A percentile compares a stretch with the other conserved stretches of the same genome.
Evolutionary conservation across 2,113 vertebrate species (phyloP).

Genomic region (Eolophus roseicapilla): DNA sequence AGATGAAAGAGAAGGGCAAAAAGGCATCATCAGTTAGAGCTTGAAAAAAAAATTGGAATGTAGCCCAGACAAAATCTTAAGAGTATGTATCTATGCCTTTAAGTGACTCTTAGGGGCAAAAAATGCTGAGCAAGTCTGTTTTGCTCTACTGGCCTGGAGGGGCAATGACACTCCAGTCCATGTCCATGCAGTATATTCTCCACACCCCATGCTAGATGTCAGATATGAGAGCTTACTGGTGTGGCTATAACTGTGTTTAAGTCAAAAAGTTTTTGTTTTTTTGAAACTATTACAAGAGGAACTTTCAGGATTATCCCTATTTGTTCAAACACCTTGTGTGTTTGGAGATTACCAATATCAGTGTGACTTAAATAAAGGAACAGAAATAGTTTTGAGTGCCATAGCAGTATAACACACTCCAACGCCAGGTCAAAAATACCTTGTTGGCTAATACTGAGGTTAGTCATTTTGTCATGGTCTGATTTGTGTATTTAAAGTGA

Average conservation of each 20-base stretch:
- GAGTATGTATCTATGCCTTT: background rate
- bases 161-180: accelerated
- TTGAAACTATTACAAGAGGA: background rate
- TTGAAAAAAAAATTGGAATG: background rate
- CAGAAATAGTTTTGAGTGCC: background rate
- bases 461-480: background rate
- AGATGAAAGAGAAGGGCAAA: background rate
- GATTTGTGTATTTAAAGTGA: background rate
- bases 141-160: accelerated
- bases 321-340: background rate
- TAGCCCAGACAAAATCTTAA: background rate
- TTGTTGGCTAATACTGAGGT: background rate
- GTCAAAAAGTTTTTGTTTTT: background rate
- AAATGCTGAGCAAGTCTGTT: background rate
- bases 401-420: background rate
- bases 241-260: background rate
- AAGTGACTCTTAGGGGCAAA: background rate
- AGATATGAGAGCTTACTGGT: background rate
- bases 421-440: background rate
- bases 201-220: accelerated
- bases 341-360: background rate
- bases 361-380: background rate
- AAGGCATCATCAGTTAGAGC: background rate
- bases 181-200: background rate
- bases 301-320: background rate